Conservation (phyloP, 2,113 vertebrate species). For the Stomatorhinus ivindoensis region DNA sequence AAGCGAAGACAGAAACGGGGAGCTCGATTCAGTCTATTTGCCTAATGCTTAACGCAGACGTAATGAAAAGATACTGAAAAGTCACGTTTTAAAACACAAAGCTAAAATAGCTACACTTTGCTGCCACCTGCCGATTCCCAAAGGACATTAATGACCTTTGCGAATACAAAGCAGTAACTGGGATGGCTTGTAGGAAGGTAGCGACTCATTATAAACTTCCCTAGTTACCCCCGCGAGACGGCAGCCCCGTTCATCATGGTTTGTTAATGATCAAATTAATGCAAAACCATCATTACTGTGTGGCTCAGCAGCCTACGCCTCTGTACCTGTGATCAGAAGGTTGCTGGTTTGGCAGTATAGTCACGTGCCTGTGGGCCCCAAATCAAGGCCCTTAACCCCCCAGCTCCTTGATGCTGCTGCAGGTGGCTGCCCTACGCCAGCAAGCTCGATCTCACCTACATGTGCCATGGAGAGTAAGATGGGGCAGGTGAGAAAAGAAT, state of each 20-base stretch:
- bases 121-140: constrained; percentile 2
- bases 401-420: not conserved
- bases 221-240: not conserved
- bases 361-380: not conserved
- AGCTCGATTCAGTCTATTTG: not conserved
- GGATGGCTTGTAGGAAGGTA: not conserved
- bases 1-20: not conserved
- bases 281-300: not conserved
- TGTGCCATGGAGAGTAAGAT: not conserved
- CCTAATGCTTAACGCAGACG: not conserved
- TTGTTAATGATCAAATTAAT: not conserved
- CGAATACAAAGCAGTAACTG: not conserved
- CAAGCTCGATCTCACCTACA: not conserved
- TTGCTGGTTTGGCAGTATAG: not conserved
- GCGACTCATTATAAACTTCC: not conserved
- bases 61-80: not conserved
- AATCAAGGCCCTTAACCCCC: not conserved
- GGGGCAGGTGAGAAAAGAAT: not conserved
- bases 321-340: not conserved
- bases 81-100: not conserved
- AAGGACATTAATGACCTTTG: not conserved
- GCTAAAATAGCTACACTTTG: not conserved
- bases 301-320: not conserved
- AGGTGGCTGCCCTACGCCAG: not conserved
- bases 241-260: not conserved